Percentiles rank a stretch among this genome's conserved stretches.
Conservation (phyloP, 2,113 vertebrate species). For the Serinus canaria region DNA sequence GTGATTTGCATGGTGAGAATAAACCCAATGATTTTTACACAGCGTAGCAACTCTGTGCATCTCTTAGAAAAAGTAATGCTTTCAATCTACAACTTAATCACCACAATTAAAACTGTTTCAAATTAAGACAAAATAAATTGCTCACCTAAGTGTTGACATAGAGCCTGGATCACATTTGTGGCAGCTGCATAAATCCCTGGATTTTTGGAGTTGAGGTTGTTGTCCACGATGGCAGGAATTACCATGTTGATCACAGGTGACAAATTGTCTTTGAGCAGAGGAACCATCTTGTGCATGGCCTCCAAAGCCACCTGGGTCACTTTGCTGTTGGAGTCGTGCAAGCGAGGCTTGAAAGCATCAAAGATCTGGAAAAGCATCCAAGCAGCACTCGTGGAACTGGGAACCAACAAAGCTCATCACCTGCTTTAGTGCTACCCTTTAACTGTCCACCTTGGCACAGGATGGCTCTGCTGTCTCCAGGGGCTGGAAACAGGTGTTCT, state of each 20-base stretch:
- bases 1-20: not conserved
- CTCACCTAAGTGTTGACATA: constrained; percentile 86
- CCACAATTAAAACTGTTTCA: not conserved
- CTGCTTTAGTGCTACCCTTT: not conserved
- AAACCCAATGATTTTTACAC: not conserved
- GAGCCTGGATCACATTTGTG: constrained; percentile 80
- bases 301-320: constrained; percentile 89
- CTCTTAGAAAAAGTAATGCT: not conserved
- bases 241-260: constrained; percentile 88
- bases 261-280: constrained; percentile 81
- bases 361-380: constrained; percentile 78
- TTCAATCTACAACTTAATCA: not conserved
- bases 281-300: constrained; percentile 85
- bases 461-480: not conserved
- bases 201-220: constrained; percentile 96
- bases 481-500: fast-evolving
- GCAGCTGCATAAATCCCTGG: constrained; percentile 86
- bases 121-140: not conserved
- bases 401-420: fast-evolving
- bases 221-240: constrained; percentile 91
- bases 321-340: constrained; percentile 94
- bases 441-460: not conserved
- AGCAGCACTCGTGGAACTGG: not conserved
- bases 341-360: constrained; percentile 86
- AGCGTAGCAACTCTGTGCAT: not conserved